Percentiles rank a stretch among this genome's conserved stretches.
phyloP scores from a whole-genome alignment of 2,113 vertebrate species.

The Calidris pugnax region DNA sequence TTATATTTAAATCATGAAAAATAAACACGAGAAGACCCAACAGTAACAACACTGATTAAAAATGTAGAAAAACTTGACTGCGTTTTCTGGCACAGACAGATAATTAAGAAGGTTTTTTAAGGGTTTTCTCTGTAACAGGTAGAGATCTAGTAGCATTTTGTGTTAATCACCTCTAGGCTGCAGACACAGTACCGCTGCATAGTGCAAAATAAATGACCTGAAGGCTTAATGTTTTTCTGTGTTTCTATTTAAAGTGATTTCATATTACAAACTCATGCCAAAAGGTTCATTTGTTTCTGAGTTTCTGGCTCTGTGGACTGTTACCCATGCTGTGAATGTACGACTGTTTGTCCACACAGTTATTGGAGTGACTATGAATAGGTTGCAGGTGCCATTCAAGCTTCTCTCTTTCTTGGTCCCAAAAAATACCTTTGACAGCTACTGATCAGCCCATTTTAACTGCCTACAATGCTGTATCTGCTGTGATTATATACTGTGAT shows the following conservation, averaged over 20 bases:
- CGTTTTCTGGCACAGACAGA: constrained; percentile 6
- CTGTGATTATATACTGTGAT: background rate
- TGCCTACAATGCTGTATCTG: background rate
- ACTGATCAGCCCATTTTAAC: background rate
- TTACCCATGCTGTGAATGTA: background rate
- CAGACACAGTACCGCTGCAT: background rate
- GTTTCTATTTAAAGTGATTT: constrained; percentile 30
- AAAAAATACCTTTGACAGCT: background rate
- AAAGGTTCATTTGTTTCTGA: constrained; percentile 27
- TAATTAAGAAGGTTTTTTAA: constrained; percentile 17
- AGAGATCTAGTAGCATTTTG: constrained; percentile 38
- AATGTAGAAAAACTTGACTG: background rate
- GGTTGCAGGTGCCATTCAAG: constrained; percentile 13
- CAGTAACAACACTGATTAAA: constrained; percentile 42
- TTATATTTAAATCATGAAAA: constrained; percentile 47
- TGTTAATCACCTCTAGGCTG: constrained; percentile 16
- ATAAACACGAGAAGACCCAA: constrained; percentile 38
- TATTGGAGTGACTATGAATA: background rate
- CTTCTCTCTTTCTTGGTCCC: background rate
- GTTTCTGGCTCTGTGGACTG: constrained; percentile 7
- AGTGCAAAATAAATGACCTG: constrained; percentile 28
- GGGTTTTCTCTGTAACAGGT: constrained; percentile 21
- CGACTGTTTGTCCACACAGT: background rate
- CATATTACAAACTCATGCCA: background rate
- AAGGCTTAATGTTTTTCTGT: constrained; percentile 23